Conservation (phyloP, 2,797 vertebrate genomes). For the Sorex maritimensis region DNA sequence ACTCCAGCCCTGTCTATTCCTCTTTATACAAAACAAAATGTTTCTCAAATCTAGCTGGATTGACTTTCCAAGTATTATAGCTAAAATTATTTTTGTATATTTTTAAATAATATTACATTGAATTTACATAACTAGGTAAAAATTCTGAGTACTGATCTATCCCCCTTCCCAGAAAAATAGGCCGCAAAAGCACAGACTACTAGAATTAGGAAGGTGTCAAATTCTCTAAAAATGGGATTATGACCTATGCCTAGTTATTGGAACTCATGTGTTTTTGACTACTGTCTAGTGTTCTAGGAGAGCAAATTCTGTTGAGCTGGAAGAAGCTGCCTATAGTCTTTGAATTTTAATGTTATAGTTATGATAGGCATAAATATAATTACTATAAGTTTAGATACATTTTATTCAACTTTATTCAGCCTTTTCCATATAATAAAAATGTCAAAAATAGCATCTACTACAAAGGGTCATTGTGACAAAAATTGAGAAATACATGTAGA, state of each 20-base stretch:
- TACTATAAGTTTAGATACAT: neutral
- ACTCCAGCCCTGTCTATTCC: too few species aligned
- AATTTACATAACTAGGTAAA: neutral
- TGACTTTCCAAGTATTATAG: too few species aligned
- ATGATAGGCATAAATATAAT: slow-evolving; percentile 20
- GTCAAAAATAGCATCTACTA: neutral
- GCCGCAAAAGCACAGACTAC: neutral
- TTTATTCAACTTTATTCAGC: neutral
- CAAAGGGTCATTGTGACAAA: neutral
- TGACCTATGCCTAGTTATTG: neutral
- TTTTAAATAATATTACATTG: neutral
- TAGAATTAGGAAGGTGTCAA: neutral
- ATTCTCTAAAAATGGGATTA: slow-evolving; percentile 1
- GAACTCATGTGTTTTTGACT: slow-evolving; percentile 2
- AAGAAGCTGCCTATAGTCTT: neutral
- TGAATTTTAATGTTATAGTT: neutral
- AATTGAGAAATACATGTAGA: neutral
- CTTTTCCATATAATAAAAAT: slow-evolving; percentile 31
- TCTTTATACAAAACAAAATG: neutral
- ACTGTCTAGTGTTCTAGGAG: neutral
- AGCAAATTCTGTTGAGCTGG: neutral
- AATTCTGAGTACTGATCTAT: neutral
- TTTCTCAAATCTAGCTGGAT: neutral
- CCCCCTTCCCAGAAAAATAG: neutral
- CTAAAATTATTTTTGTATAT: neutral